Base-by-base conservation (phyloP, 1,140 invertebrate species). In the Pristionchus pacificus region DNA sequence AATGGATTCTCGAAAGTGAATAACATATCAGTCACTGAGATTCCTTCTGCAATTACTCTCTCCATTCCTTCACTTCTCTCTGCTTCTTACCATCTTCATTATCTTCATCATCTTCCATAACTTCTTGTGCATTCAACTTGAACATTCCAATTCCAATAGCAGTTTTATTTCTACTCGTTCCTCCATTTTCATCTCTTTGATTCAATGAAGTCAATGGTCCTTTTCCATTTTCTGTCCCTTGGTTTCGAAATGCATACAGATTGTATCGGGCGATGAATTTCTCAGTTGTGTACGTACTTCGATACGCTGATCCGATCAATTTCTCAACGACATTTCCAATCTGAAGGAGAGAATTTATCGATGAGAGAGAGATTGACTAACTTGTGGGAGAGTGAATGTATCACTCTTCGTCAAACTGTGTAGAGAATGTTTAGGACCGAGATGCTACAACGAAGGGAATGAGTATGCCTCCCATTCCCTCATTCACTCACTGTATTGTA, bases 401-500 rank as follows among this genome's bases (percentile, higher is more conserved):
- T 60, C 60, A 2, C 63, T 33, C 25, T 38, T n/a, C 19, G 68
- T 49, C 2, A 64, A 49, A n/a, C 58, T 73, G 29, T 66, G 38
- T 33, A 73, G 28, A 1, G 67, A 63, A 28, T 73, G 60, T n/a
- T 61, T 59, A 13, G 71, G 71, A 31, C 71, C 71, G 25, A 61
- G 31, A 14, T 69, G 58, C 67, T 69, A 67, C 19, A 67, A 67
- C n/a, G 13, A 19, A 57, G 55, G 19, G 55, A 0, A 19, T 19
- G 55, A 24, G 55, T 19, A 24, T 19, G 24, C 19, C 27, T 29
- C 31, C 15, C 24, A 25, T 30, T 24, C 15, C 15, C 13, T 25
- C 27, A 62, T 27, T 19, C 57, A 65, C 65, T 68, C 27, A 72
- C 71, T 49, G 92, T 91, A 86, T 94, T 97, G 83, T 98, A 98